Conservation (phyloP, 53 echinoderm and acorn worm species). For the Arbacia lixula region DNA sequence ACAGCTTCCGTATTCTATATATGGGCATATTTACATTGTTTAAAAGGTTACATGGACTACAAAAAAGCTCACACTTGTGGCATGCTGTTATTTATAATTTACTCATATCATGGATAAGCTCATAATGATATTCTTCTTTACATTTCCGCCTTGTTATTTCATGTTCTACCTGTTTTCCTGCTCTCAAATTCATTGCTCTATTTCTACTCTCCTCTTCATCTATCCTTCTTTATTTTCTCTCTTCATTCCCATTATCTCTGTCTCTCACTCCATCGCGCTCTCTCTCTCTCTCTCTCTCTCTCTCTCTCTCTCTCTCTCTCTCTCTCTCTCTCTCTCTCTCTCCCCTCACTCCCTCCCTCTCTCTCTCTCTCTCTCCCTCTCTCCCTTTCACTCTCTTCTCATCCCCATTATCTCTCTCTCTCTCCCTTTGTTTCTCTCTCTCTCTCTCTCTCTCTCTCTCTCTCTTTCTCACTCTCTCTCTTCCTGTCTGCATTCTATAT, state of each 20-base stretch:
- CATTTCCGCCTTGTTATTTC: background rate
- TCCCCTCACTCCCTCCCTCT: background rate
- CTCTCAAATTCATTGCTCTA: background rate
- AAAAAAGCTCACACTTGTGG: too few relatives aligned
- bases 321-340: background rate
- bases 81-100: too few relatives aligned
- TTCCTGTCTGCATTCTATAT: too few relatives aligned
- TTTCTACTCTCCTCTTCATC: constrained; percentile 14
- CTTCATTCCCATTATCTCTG: too few relatives aligned
- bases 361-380: background rate
- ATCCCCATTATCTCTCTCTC: too few relatives aligned
- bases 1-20: too few relatives aligned
- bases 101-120: too few relatives aligned
- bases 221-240: background rate
- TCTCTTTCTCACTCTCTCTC: too few relatives aligned
- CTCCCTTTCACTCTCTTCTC: background rate
- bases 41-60: too few relatives aligned
- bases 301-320: constrained; percentile 16
- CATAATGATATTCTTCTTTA: background rate
- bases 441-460: too few relatives aligned
- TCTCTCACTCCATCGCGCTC: background rate
- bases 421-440: too few relatives aligned
- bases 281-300: constrained; percentile 40
- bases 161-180: background rate
- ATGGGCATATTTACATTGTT: too few relatives aligned